Evolutionary conservation across 2,888 invertebrate species (phyloP), one percentile per base, ranked within the genome.

Genomic region (Philonicus albiceps): DNA sequence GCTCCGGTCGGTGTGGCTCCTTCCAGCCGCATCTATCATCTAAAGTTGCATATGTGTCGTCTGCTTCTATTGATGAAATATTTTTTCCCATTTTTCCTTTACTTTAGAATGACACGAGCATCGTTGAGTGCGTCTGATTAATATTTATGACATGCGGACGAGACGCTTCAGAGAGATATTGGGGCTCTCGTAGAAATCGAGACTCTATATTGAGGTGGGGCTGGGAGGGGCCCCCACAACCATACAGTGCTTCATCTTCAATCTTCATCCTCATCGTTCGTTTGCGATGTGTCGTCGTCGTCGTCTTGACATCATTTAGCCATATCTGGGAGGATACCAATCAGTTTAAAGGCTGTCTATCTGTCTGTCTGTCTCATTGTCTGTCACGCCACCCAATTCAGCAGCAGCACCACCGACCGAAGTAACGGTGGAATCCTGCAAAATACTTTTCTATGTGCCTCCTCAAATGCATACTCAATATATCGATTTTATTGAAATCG

Each of bases 131-230:
- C 40, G 31, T 83, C 86, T 86, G 86, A 86, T 86, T 86, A 86
- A 86, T 86, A 86, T 86, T 86, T 86, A 86, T 86, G 86, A 72
- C 86, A 86, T 72, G 27, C 64, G 64, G 64, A 64, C 64, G 64
- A 19, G 3, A 19, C 40, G 40, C 40, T 43, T 43, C 16, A 43
- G 40, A 43, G 11, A 43, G 40, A 43, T 64, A 64, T 64, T 64
- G 64, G 64, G 64, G 22, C 19, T 64, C 64, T 22, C 64, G 64
- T 64, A 3, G 64, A 22, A 43, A 64, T 64, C n/a, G 27, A 27
- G 53, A 22, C 78, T 43, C 16, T 16, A 4, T 4, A 16, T 16
- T 16, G 37, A 30, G 73, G 73, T 31, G 34, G 34, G 74, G 19
- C 22, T 64, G 53, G 64, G 83, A 83, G n/a, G 55, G 31, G 31